Evolutionary conservation across 2,113 vertebrate genomes (phyloP).

Genomic region (Ondatra zibethicus): DNA sequence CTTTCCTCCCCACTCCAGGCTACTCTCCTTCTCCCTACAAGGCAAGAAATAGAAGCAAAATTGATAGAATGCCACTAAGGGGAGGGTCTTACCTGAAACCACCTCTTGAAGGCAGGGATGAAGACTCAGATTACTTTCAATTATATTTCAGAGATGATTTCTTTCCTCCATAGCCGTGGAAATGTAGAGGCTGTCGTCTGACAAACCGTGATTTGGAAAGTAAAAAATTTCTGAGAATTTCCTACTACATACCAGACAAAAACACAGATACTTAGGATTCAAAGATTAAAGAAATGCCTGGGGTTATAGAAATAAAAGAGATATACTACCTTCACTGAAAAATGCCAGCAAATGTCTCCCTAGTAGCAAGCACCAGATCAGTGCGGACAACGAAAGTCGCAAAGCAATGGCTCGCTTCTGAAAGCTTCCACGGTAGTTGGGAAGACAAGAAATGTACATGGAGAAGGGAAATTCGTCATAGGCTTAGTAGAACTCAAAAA

Average conservation of each 20-base stretch:
- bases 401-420: not conserved
- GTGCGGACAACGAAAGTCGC: not conserved
- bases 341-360: too few species aligned
- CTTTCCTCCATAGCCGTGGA: not conserved
- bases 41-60: not conserved
- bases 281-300: not conserved
- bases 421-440: not conserved
- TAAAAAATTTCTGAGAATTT: not conserved
- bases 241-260: not conserved
- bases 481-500: not conserved
- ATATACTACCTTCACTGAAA: not conserved
- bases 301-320: not conserved
- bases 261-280: not conserved
- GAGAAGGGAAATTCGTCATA: not conserved
- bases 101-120: not conserved
- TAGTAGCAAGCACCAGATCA: not conserved
- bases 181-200: not conserved
- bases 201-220: not conserved
- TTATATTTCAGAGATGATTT: not conserved
- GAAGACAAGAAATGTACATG: not conserved
- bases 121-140: not conserved
- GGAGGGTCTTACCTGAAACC: not conserved
- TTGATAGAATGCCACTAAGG: not conserved
- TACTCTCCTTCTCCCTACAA: not conserved
- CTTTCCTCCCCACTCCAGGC: too few species aligned